Base-by-base conservation (phyloP, 1,140 invertebrate species). In the Listronotus bonariensis region DNA sequence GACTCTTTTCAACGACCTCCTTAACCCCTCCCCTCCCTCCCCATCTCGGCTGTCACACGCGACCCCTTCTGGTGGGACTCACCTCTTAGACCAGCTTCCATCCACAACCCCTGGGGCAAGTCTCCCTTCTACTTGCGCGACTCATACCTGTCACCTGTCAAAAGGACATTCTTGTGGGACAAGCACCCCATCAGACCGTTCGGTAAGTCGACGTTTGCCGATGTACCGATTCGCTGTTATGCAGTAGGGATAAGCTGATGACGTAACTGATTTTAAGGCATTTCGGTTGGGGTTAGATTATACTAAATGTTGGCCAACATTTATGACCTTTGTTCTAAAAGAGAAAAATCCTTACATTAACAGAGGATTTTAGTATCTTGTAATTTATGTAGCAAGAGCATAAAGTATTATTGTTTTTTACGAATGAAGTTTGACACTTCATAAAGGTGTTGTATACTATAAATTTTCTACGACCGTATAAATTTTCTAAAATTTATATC, bases 171-270 rank as follows among this genome's bases (percentile, higher is more conserved):
- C 82, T 84, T 93, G 70, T 93, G 92, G 92, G 88, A 89, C 77
- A 88, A 89, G 81, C 91, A 94, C 80, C 92, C 92, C 75, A 86
- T 92, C 79, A 89, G 92, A 82, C 90, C 92, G 78, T 90, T 92
- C 80, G 92, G 89, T 83, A 87, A 84, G 81, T 84, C 43, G 45
- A 55, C 59, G 36, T 14, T 61, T 52, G 49, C 59, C 59, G 49
- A 61, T 41, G 4, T 52, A 31, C 49, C 49, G 20, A 52, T 52
- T 11, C 12, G 42, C 17, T 60, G 9, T 18, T 42, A 36, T 51
- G 57, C 18, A 31, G 36, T 49, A 67, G 34, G 10, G 49, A 58
- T 58, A 42, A 53, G 34, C 45, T 54, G 34, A 38, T 46, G 52
- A 45, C 54, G 40, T 43, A 45, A 59, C n/a, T 11, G 14, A 17